Base-by-base conservation (phyloP, 2,797 vertebrate species). In the Sebastes hubbsi region DNA sequence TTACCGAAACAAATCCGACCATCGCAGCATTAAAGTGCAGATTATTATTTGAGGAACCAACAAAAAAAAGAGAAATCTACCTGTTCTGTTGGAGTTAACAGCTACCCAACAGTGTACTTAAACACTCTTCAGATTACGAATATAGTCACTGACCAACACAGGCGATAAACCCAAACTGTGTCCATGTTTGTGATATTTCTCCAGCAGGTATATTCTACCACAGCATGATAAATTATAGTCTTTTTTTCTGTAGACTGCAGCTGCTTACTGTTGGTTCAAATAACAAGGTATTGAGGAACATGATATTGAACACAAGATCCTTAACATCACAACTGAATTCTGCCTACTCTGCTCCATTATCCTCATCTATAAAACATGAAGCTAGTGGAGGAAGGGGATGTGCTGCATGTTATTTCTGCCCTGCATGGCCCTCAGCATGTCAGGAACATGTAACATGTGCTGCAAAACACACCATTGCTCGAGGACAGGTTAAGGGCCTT, bases 341-440 rank as follows among this genome's bases (percentile, higher is more conserved):
- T 85, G 72, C 73, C 5, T 2, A 69, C 60, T 85, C 68, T 67
- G 62, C 71, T 66, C 16, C n/a, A n/a, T 83, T 72, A 32, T 75
- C 29, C 78, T 87, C 74, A 90, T 92, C 56, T 55, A 90, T 88
- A 74, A 91, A 89, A 75, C 73, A 88, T 86, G 62, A 75, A 59
- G 75, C 22, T 6, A 16, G 22, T 25, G 27, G 49, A 59, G 22
- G 61, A 9, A 58, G 38, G 34, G 60, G 32, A 18, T 61, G 56
- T 74, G 27, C n/a, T 2, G 24, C 61, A 78, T 80, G 79, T 78
- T 66, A 87, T 88, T 71, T 83, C 30, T 73, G 70, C 72, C 61
- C 67, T 77, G 22, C 4, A 16, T 36, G 34, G 14, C 18, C 27
- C 32, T 49, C 66, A 27, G 13, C 10, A 12, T 38, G 27, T 10